Evolutionary conservation across 2,888 invertebrate genomes (phyloP).

Genomic region (Ophion obscuratus): DNA sequence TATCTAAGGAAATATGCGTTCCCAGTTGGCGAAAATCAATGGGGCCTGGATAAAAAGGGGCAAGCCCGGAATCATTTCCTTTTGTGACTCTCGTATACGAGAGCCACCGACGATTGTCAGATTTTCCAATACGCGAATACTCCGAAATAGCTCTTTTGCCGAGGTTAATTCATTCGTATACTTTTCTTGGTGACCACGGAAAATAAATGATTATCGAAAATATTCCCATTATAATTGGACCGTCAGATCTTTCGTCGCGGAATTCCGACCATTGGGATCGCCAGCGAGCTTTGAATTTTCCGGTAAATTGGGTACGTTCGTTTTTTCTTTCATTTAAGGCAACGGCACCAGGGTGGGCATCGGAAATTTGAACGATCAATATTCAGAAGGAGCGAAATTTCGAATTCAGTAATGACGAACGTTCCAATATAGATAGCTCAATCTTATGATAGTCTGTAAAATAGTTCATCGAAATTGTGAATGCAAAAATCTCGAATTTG

Average conservation of each 20-base stretch:
- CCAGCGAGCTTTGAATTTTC: slow-evolving; percentile 21
- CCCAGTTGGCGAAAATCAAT: not conserved
- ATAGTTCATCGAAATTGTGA: too few relatives aligned
- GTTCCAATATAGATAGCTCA: too few relatives aligned
- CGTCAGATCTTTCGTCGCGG: slow-evolving; percentile 1
- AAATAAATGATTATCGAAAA: slow-evolving; percentile 50
- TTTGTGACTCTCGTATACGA: slow-evolving; percentile 16
- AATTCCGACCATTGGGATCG: not conserved
- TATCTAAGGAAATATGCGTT: slow-evolving; percentile 18
- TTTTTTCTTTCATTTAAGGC: not conserved
- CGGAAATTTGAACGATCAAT: too few relatives aligned
- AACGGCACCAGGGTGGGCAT: too few relatives aligned
- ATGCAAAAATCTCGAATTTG: too few relatives aligned
- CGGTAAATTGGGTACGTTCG: not conserved
- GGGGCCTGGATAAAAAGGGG: slow-evolving; percentile 51
- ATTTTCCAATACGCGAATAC: slow-evolving; percentile 54
- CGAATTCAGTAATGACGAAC: too few relatives aligned
- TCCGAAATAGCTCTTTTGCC: slow-evolving; percentile 48
- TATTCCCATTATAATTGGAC: slow-evolving; percentile 46
- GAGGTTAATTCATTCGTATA: slow-evolving; percentile 36
- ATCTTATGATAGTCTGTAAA: too few relatives aligned
- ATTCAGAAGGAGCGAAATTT: too few relatives aligned
- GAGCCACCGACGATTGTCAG: slow-evolving; percentile 40
- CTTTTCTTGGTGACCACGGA: slow-evolving; percentile 24
- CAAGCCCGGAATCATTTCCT: slow-evolving; percentile 8